Conservation (phyloP, 2,888 invertebrate genomes). For the Heliconius sara region DNA sequence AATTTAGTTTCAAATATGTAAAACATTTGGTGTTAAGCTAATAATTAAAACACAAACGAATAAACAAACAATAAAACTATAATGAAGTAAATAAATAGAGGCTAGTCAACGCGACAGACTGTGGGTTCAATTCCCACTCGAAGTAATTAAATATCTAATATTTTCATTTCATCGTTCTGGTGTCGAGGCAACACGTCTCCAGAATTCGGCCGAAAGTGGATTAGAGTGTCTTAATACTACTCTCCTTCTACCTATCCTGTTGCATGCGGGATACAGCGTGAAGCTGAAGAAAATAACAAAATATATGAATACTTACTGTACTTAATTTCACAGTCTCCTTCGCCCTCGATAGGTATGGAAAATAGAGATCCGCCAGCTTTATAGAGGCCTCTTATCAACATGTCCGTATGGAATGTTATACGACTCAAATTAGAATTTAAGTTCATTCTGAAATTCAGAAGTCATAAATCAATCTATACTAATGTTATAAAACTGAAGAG, state of each 20-base stretch:
- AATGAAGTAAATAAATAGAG: too few relatives aligned
- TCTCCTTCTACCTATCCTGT: too few relatives aligned
- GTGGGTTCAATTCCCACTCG: too few relatives aligned
- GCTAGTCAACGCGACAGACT: too few relatives aligned
- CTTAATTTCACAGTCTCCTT: slow-evolving; percentile 27
- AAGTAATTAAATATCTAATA: too few relatives aligned
- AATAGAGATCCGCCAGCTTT: slow-evolving; percentile 31
- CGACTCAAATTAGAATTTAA: slow-evolving; percentile 26
- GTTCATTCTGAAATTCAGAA: slow-evolving; percentile 29
- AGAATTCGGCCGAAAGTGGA: too few relatives aligned
- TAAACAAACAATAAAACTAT: neutral
- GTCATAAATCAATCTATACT: neutral
- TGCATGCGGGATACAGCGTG: too few relatives aligned
- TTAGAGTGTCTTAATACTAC: too few relatives aligned
- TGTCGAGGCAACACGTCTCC: too few relatives aligned
- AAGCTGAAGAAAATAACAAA: neutral
- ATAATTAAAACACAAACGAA: neutral
- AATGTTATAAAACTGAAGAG: neutral
- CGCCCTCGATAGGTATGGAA: slow-evolving; percentile 32
- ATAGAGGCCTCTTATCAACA: slow-evolving; percentile 30
- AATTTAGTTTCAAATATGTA: neutral
- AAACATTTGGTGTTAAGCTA: neutral
- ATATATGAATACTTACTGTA: slow-evolving; percentile 29
- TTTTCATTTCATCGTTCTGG: too few relatives aligned
- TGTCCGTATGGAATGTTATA: slow-evolving; percentile 33